Conservation (phyloP, 2,888 invertebrate genomes). For the Clepsis dumicolana region DNA sequence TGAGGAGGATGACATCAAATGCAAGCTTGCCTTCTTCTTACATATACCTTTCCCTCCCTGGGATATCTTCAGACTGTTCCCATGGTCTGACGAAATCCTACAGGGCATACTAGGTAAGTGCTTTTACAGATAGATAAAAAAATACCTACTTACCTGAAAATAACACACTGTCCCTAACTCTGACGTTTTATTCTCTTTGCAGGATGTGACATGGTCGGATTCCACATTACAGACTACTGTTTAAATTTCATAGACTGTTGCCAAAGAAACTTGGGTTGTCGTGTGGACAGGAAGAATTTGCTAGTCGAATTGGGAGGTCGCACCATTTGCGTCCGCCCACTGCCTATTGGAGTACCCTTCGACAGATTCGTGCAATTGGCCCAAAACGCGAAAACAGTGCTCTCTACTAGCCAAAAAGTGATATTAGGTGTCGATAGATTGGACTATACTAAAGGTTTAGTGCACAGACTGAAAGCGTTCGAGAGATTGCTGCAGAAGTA, state of each 20-base stretch:
- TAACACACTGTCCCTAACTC: not conserved
- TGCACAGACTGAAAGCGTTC: constrained; percentile 92
- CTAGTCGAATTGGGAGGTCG: constrained; percentile 95
- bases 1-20: constrained; percentile 91
- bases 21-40: constrained; percentile 95
- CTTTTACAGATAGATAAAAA: not conserved
- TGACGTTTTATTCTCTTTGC: constrained; percentile 45
- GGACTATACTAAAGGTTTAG: constrained; percentile 96
- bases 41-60: constrained; percentile 98
- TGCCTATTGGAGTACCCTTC: constrained; percentile 96
- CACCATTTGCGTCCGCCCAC: constrained; percentile 92
- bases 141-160: not conserved
- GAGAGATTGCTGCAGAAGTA: constrained; percentile 92
- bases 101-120: constrained; percentile 93
- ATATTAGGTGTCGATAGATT: constrained; percentile 95
- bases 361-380: constrained; percentile 94
- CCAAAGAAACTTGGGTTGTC: constrained; percentile 93
- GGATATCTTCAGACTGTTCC: constrained; percentile 96
- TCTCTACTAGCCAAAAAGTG: constrained; percentile 92
- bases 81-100: constrained; percentile 97
- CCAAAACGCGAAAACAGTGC: constrained; percentile 88
- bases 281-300: constrained; percentile 94
- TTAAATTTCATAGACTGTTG: constrained; percentile 97
- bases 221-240: constrained; percentile 96
- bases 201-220: constrained; percentile 97